phyloP scores from a whole-genome alignment of 1,140 invertebrate species.

The Pogonus chalceus region DNA sequence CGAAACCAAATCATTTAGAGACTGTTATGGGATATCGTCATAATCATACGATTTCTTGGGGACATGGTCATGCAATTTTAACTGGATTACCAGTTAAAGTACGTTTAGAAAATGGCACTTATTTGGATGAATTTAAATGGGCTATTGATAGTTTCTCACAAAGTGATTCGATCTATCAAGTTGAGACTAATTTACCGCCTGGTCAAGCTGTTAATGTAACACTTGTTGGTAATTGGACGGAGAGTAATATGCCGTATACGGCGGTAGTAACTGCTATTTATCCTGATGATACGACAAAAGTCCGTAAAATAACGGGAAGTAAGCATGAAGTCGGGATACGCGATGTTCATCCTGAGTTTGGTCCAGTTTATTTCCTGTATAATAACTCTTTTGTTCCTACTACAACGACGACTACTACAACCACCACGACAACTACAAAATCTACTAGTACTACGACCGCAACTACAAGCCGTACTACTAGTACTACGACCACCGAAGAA shows the following conservation, averaged over 20 bases:
- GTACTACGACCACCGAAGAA: conserved; percentile 34
- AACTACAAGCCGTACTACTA: conserved; percentile 52
- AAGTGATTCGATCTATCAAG: conserved; percentile 43
- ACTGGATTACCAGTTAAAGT: conserved; percentile 63
- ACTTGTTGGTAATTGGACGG: conserved; percentile 56
- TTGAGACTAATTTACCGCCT: conserved; percentile 52
- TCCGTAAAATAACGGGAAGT: conserved; percentile 44
- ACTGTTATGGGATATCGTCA: conserved; percentile 59
- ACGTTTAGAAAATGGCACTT: conserved; percentile 44
- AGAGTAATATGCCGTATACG: conserved; percentile 58
- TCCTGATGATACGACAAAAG: conserved; percentile 42
- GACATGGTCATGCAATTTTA: conserved; percentile 62
- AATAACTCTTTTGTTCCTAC: conserved; percentile 68
- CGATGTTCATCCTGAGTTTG: conserved; percentile 54
- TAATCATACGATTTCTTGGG: conserved; percentile 62
- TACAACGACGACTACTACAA: conserved; percentile 60
- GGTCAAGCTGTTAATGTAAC: conserved; percentile 72
- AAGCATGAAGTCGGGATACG: conserved; percentile 52
- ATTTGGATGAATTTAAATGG: conserved; percentile 54
- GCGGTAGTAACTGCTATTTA: conserved; percentile 60
- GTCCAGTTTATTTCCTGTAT: conserved; percentile 59
- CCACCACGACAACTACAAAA: conserved; percentile 55
- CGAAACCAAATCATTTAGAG: conserved; percentile 43
- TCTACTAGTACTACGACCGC: conserved; percentile 45
- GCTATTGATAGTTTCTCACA: conserved; percentile 47